Percentiles rank a stretch among this genome's conserved stretches.
Conservation (phyloP, 2,888 invertebrate species). For the Limnephilus lunatus region DNA sequence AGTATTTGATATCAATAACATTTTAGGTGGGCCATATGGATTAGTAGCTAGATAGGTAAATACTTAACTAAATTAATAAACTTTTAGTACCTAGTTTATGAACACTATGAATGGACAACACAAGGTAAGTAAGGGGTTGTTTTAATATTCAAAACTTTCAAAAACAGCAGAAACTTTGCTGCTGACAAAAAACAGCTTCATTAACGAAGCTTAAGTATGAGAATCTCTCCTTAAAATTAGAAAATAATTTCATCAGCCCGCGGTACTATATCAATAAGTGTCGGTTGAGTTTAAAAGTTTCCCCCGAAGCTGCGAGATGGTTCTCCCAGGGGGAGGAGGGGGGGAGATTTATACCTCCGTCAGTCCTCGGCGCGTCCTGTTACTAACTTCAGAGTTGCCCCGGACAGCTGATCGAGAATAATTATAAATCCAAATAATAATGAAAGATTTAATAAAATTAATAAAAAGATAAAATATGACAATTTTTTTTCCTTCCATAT, state of each 20-base stretch:
- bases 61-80: background rate
- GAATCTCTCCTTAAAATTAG: constrained; percentile 20
- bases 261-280: constrained; percentile 64
- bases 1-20: too few species aligned
- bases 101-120: background rate
- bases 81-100: background rate
- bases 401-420: constrained; percentile 52
- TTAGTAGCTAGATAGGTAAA: too few species aligned
- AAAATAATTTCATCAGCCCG: constrained; percentile 35
- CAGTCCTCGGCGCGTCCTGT: constrained; percentile 53
- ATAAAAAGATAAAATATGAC: too few species aligned
- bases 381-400: constrained; percentile 51
- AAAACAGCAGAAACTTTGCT: background rate
- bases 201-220: background rate
- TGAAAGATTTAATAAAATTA: background rate
- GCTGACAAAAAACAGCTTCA: constrained; percentile 1
- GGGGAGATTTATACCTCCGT: constrained; percentile 62
- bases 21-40: too few species aligned
- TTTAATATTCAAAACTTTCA: background rate
- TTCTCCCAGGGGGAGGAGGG: constrained; percentile 39
- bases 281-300: constrained; percentile 64
- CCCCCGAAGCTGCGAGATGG: constrained; percentile 40
- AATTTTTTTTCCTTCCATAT: background rate
- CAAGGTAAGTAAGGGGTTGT: background rate
- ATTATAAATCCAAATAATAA: constrained; percentile 14